Evolutionary conservation across 2,888 invertebrate species (phyloP), one percentile per base, ranked within the genome.

Genomic region (Eupsilia transversa): DNA sequence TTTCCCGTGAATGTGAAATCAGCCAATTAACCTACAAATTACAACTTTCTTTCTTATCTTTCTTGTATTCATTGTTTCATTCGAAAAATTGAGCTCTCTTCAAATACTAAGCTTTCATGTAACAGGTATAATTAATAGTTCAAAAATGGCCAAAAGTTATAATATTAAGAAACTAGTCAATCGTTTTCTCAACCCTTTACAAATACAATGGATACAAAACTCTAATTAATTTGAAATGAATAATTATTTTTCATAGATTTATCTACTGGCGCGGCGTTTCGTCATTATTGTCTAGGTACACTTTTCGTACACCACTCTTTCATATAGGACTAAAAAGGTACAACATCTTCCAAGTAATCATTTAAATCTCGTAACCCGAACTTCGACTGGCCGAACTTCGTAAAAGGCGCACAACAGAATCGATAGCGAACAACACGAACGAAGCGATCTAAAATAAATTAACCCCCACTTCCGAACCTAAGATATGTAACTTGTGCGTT

Each of bases 401-500:
- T 52, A 63, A 74, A 72, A 66, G 59, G 71, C 56, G 61, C 41
- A 70, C 72, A 68, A 78, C 52, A 64, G 56, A 68, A 80, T 74
- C 59, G 52, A 76, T 75, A 77, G 59, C 75, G 67, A 72, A 79
- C 82, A 82, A 84, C 71, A 35, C 66, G 69, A 60, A 41, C 68
- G 65, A 43, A 43, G 67, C 75, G 79, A 86, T 90, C 82, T 81
- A 83, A 88, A 88, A 87, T 87, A 89, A 89, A 88, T 88, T 88
- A 88, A 86, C 83, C 83, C 79, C 30, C 79, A 46, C 60, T 71
- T 71, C 65, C 74, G 49, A 67, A 74, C 73, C 84, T 80, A 77
- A 87, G 86, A 87, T 88, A 90, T 89, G 88, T 88, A 87, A 87
- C 84, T 89, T 87, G 83, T 82, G 77, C 79, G 85, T 88, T 90